Conservation (phyloP, 2,113 vertebrate genomes). For the Poeciliopsis turrubarensis region DNA sequence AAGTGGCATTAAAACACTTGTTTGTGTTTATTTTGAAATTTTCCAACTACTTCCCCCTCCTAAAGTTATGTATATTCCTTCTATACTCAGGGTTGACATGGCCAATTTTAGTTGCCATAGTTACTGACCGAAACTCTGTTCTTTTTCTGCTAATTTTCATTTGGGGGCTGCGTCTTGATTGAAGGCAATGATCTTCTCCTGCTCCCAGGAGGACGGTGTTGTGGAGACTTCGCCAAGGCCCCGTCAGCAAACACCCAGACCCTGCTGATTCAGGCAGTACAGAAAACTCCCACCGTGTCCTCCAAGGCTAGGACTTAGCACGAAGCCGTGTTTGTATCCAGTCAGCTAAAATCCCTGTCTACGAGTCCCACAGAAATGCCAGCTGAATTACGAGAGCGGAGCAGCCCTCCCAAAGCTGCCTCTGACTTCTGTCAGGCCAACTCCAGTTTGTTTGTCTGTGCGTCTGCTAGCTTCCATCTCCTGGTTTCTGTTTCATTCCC, state of each 20-base stretch:
- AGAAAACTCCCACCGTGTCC: constrained; percentile 41
- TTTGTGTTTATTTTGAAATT: not conserved
- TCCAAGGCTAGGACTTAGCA: constrained; percentile 40
- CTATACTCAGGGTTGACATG: constrained; percentile 13
- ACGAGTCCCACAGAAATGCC: constrained; percentile 26
- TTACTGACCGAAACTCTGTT: constrained; percentile 10
- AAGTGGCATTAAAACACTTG: not conserved
- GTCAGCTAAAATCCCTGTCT: constrained; percentile 59
- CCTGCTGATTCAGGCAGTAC: constrained; percentile 66
- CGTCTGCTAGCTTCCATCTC: constrained; percentile 38
- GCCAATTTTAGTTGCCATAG: constrained; percentile 56
- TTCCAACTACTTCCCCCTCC: too few species aligned
- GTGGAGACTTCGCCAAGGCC: constrained; percentile 44
- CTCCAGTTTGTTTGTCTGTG: constrained; percentile 45
- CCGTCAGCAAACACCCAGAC: constrained; percentile 70
- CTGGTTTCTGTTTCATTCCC: constrained; percentile 14
- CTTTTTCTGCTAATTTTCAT: constrained; percentile 61
- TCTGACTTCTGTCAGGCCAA: constrained; percentile 21
- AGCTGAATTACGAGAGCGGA: constrained; percentile 56
- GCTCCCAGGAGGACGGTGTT: constrained; percentile 40
- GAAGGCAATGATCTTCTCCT: constrained; percentile 66
- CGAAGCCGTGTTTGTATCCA: constrained; percentile 38
- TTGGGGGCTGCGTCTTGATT: constrained; percentile 59
- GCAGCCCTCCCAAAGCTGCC: constrained; percentile 14
- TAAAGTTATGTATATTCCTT: not conserved